These are phyloP conservation scores for Diachasma alloeum DNA, from an alignment of 1,140 invertebrate species.

Conservation along the genomic window DNA sequence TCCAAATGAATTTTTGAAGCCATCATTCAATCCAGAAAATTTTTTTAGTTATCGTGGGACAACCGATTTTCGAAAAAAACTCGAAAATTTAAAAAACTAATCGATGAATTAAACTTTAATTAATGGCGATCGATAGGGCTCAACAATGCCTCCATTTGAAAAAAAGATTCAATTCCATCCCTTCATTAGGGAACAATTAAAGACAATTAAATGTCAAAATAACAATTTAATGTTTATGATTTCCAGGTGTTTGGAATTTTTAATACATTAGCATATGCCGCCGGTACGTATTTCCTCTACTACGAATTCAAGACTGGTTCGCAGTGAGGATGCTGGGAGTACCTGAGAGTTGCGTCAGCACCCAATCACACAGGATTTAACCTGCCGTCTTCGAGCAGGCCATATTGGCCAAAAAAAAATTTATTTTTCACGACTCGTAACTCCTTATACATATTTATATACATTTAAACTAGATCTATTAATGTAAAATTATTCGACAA, in stretches of 20 bases:
- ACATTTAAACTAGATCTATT: neutral
- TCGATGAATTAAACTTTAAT: no score
- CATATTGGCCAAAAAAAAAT: constrained; percentile 5
- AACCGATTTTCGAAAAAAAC: no score
- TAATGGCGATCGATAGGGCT: no score
- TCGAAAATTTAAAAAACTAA: no score
- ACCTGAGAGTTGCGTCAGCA: constrained; percentile 38
- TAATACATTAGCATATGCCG: constrained; percentile 81
- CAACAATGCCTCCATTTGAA: no score
- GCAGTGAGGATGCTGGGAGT: constrained; percentile 42
- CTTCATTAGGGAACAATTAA: no score
- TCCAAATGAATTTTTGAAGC: no score
- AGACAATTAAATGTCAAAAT: no score
- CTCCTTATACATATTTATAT: neutral
- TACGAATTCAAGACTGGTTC: constrained; percentile 74
- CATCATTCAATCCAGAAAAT: no score
- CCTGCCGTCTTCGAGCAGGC: constrained; percentile 5
- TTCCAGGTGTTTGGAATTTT: constrained; percentile 81
- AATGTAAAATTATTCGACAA: neutral
- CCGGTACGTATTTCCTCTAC: constrained; percentile 78
- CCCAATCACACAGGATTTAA: constrained; percentile 26
- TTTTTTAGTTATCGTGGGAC: no score
- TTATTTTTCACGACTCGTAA: constrained; percentile 6
- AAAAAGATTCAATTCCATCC: no score
- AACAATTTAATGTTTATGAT: constrained; percentile 37